Conservation (phyloP, 30 jellyfish, hydroid and myxozoan species). For the Turritopsis dohrnii region DNA sequence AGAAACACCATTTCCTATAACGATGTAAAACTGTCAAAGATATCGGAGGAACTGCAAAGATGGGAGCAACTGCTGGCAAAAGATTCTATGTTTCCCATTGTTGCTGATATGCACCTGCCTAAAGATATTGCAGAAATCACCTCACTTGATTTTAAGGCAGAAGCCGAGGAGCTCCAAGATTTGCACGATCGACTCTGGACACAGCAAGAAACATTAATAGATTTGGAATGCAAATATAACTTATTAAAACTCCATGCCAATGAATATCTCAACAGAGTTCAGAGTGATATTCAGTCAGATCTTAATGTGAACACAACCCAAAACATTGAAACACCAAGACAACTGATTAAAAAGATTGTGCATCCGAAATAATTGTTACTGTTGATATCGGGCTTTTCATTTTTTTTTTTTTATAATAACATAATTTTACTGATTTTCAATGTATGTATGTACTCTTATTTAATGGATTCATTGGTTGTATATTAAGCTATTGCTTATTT, state of each 20-base stretch:
- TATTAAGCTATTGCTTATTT: too few species aligned
- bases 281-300: background rate
- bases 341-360: background rate
- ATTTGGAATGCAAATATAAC: background rate
- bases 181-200: background rate
- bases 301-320: background rate
- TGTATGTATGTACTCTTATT: background rate
- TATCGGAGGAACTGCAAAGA: background rate
- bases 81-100: background rate
- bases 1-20: background rate
- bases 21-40: background rate
- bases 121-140: background rate
- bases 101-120: background rate
- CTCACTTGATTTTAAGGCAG: background rate
- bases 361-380: background rate
- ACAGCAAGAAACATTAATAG: background rate
- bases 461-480: too few species aligned
- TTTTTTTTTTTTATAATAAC: background rate
- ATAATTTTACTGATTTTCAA: background rate
- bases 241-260: background rate
- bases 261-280: background rate
- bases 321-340: constrained; percentile 3
- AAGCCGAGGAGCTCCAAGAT: background rate
- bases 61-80: too few species aligned
- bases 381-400: background rate